Percentiles rank a stretch among this genome's conserved stretches.
These are phyloP conservation scores for Drosophila monieri DNA, from an alignment of 2,888 invertebrate species.

Conservation along the genomic window DNA sequence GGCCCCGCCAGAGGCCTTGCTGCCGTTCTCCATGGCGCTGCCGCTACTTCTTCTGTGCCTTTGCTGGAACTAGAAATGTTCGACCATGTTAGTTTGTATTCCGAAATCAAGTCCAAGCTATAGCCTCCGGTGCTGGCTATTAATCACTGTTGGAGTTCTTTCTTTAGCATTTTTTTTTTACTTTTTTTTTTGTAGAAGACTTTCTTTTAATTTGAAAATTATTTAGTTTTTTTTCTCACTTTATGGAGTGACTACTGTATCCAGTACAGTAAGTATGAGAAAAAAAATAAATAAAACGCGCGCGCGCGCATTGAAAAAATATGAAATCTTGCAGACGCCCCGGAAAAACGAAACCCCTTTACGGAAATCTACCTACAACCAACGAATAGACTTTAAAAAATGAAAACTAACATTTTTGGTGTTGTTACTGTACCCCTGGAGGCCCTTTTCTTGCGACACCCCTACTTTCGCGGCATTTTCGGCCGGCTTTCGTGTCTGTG, in stretches of 20 bases:
- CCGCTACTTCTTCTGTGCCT: neutral
- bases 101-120: neutral
- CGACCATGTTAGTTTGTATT: neutral
- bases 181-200: neutral
- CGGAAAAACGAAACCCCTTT: too few relatives aligned
- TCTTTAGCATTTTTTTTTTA: neutral
- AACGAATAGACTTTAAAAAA: neutral
- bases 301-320: slow-evolving; percentile 13
- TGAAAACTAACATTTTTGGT: slow-evolving; percentile 3
- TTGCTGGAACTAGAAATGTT: neutral
- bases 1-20: slow-evolving; percentile 32
- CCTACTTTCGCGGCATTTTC: slow-evolving; percentile 41
- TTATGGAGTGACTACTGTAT: slow-evolving; percentile 10
- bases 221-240: too few relatives aligned
- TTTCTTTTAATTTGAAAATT: neutral
- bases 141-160: neutral
- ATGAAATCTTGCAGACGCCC: neutral
- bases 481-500: slow-evolving; percentile 20
- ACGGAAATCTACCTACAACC: neutral
- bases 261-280: neutral
- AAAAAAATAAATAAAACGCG: slow-evolving; percentile 20
- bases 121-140: neutral
- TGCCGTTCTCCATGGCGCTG: slow-evolving; percentile 79
- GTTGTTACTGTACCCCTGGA: slow-evolving; percentile 21
- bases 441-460: slow-evolving; percentile 45